Base-by-base conservation (phyloP, 2,888 invertebrate species). In the Phyto melanocephala region DNA sequence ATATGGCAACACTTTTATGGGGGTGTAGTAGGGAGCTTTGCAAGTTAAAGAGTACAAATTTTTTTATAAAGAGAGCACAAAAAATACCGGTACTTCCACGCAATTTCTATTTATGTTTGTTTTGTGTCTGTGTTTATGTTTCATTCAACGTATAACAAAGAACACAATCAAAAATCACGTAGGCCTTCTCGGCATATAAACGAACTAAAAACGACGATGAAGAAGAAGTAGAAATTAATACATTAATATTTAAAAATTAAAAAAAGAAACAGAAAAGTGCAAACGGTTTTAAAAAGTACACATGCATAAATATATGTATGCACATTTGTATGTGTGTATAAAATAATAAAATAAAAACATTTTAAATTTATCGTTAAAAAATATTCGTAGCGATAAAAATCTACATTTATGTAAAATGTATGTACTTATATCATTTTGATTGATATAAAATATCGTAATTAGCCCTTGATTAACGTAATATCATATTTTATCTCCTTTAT, bases 31-130 rank as follows among this genome's bases (percentile, higher is more conserved):
- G 20, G 63, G 20, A 13, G 28, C 11, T 15, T 17, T 6, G 6
- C 13, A 3, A 33, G 20, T 5, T 3, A 47, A 47, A 17, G 13
- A 13, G 3, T 54, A 8, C 5, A 45, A 15, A 40, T 13, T 40
- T 40, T 10, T 42, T 62, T 62, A 45, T 6, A 40, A 5, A 75
- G 33, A 37, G 11, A n/a, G 42, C 62, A 20, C 62, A 45, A 60
- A 54, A 88, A 87, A 88, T 85, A 88, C 88, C 88, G 88, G 88
- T 88, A 88, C 86, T 80, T 85, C 86, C 87, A 87, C 87, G 86
- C 87, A 87, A 86, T 85, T 71, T 50, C 5, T 35, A 8, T 15
- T 35, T 37, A 47, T 45, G 17, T n/a, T 5, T 37, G 17, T 22
- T 7, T 28, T 22, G 6, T 20, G 7, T 42, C 8, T 54, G 13